These are phyloP conservation scores for Sebastes melanostomus DNA, from an alignment of 2,797 vertebrate species.

Conservation along the genomic window DNA sequence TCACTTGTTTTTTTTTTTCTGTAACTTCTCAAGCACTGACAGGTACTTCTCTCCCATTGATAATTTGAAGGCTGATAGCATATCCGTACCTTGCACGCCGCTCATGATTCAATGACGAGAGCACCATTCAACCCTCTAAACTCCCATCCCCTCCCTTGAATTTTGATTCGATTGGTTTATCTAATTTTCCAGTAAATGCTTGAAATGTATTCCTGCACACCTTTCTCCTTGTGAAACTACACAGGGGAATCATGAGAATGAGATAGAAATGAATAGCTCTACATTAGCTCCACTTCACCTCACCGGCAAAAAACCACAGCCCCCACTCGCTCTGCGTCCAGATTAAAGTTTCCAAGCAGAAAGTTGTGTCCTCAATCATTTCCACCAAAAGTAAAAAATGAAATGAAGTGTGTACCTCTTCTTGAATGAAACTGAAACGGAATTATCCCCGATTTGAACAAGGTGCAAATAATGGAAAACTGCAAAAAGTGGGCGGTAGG, in stretches of 20 bases:
- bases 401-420: constrained; percentile 44
- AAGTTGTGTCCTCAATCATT: constrained; percentile 43
- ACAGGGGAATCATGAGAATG: constrained; percentile 70
- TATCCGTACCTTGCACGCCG: constrained; percentile 59
- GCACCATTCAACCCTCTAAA: constrained; percentile 65
- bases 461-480: constrained; percentile 31
- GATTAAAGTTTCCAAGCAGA: constrained; percentile 52
- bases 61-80: constrained; percentile 74
- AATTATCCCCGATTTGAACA: constrained; percentile 47
- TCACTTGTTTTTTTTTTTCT: constrained; percentile 34
- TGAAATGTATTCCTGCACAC: constrained; percentile 81
- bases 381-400: constrained; percentile 27
- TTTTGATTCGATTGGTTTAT: constrained; percentile 81
- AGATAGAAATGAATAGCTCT: constrained; percentile 76
- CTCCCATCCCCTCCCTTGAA: constrained; percentile 57
- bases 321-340: constrained; percentile 29
- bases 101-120: constrained; percentile 65
- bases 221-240: constrained; percentile 68
- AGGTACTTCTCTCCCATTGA: constrained; percentile 69
- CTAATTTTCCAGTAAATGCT: constrained; percentile 82
- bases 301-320: constrained; percentile 24
- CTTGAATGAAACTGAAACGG: constrained; percentile 44
- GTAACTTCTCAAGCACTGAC: constrained; percentile 65
- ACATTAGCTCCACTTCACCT: constrained; percentile 67
- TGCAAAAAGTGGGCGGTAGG: constrained; percentile 5